Evolutionary conservation across 2,888 invertebrate genomes (phyloP).

Genomic region (Pollenia griseotomentosa): DNA sequence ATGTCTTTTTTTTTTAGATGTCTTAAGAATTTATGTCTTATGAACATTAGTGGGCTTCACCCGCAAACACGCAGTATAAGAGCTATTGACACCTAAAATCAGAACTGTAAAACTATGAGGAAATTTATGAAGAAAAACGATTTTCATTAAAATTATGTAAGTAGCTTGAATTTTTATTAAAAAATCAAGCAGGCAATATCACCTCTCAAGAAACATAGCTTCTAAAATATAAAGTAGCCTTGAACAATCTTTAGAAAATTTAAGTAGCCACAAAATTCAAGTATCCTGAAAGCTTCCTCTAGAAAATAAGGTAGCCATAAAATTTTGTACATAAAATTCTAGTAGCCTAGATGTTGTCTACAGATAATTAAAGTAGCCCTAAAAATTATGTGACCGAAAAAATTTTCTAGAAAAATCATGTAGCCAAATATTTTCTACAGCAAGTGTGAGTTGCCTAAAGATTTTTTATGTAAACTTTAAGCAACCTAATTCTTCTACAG

Average conservation of each 20-base stretch:
- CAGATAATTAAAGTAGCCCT: too few relatives aligned
- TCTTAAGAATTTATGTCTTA: constrained; percentile 29
- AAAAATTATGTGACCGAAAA: neutral
- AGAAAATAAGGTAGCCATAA: too few relatives aligned
- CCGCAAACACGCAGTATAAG: constrained; percentile 53
- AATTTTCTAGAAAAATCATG: neutral
- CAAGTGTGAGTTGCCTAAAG: neutral
- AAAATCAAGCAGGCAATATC: too few relatives aligned
- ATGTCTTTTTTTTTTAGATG: neutral
- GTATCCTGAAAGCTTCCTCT: too few relatives aligned
- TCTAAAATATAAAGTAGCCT: too few relatives aligned
- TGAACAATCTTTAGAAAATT: too few relatives aligned
- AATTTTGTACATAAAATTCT: too few relatives aligned
- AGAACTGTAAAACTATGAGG: neutral
- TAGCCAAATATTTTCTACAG: neutral
- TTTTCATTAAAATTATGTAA: too few relatives aligned
- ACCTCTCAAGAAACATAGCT: too few relatives aligned
- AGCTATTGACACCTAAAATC: constrained; percentile 19
- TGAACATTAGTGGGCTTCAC: constrained; percentile 62
- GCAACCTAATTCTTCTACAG: neutral
- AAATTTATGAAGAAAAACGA: neutral
- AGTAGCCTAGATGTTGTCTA: too few relatives aligned
- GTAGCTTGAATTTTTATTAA: too few relatives aligned
- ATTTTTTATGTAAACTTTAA: neutral
- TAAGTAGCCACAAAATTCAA: too few relatives aligned